A percentile compares a stretch with the other conserved stretches of the same genome.
phyloP scores from a whole-genome alignment of 2,888 invertebrate species.

The Idaea aversata region DNA sequence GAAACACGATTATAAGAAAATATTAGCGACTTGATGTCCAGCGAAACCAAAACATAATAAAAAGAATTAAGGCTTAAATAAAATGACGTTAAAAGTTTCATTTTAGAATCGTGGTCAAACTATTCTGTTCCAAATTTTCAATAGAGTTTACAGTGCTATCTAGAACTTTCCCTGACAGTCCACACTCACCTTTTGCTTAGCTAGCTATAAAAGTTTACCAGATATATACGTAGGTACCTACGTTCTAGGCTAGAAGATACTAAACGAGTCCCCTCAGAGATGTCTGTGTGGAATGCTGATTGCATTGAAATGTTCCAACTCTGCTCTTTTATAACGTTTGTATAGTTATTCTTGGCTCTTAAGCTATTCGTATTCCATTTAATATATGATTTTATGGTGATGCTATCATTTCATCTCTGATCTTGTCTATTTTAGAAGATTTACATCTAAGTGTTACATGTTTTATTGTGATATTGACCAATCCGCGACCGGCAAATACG shows the following conservation, averaged over 20 bases:
- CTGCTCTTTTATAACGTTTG: slow-evolving; percentile 2
- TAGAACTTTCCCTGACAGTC: slow-evolving; percentile 11
- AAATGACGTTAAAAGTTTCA: not conserved
- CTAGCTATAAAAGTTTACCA: slow-evolving; percentile 13
- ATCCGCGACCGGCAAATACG: too few relatives aligned
- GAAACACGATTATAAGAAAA: too few relatives aligned
- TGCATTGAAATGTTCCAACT: slow-evolving; percentile 19
- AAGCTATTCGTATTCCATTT: not conserved
- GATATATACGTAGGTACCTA: not conserved
- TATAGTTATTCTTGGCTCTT: not conserved
- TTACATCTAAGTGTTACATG: too few relatives aligned
- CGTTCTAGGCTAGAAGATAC: slow-evolving; percentile 7
- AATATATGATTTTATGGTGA: not conserved
- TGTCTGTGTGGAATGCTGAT: slow-evolving; percentile 20
- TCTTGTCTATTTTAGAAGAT: too few relatives aligned
- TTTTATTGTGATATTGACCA: too few relatives aligned
- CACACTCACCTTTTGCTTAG: slow-evolving; percentile 4
- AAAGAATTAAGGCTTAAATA: too few relatives aligned
- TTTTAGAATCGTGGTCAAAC: not conserved
- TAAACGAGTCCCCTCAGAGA: slow-evolving; percentile 19
- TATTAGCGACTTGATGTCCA: too few relatives aligned
- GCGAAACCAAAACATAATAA: too few relatives aligned
- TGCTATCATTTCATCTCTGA: not conserved
- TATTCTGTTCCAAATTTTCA: not conserved
- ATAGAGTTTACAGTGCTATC: not conserved